Evolutionary conservation across 2,888 invertebrate genomes (phyloP).

Genomic region (Xanthia icteritia): DNA sequence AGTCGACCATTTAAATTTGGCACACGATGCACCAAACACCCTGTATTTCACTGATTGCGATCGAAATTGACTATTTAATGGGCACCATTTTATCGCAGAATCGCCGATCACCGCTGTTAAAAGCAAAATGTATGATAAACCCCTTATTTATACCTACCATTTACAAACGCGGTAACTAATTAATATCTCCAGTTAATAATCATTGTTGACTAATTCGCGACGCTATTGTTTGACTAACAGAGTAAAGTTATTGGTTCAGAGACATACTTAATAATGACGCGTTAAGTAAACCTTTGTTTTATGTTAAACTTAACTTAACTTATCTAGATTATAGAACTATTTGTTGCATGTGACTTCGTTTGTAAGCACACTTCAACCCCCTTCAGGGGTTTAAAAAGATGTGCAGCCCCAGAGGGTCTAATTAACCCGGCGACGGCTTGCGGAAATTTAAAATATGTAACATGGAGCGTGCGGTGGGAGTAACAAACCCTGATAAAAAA

Average conservation of each 20-base stretch:
- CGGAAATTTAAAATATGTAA: no score
- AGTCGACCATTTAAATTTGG: no score
- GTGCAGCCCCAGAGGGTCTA: no score
- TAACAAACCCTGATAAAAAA: no score
- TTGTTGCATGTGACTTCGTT: background rate
- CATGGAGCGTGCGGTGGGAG: no score
- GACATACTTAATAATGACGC: background rate
- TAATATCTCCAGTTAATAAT: constrained; percentile 32
- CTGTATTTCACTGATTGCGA: no score
- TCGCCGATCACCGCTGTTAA: background rate
- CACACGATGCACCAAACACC: no score
- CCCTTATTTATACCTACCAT: background rate
- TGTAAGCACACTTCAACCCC: background rate
- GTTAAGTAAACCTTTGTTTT: background rate
- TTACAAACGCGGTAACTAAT: constrained; percentile 31
- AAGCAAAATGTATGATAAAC: background rate
- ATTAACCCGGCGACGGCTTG: no score
- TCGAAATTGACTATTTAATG: no score
- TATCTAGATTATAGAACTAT: background rate
- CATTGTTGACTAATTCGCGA: constrained; percentile 24
- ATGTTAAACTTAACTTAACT: background rate
- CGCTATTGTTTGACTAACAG: constrained; percentile 40
- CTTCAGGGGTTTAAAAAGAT: background rate
- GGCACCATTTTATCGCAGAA: background rate
- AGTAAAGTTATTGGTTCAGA: constrained; percentile 20